These are phyloP conservation scores for Eulemur albifrons DNA, from an alignment of 2,797 vertebrate genomes.

Conservation along the genomic window DNA sequence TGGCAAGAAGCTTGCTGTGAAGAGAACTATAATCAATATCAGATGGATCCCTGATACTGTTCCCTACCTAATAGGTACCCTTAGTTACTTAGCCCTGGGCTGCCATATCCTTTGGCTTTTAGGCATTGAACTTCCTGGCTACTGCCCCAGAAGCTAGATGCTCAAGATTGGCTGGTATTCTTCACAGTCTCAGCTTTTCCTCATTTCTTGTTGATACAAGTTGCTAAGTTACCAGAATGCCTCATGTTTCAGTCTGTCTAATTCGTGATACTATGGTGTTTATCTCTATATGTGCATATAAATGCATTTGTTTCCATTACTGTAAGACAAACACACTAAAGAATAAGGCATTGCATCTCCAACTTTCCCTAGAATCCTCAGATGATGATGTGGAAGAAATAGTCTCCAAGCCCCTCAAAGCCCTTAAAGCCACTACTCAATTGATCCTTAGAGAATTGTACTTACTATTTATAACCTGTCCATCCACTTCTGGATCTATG, in stretches of 20 bases:
- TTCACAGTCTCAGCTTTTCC: not conserved
- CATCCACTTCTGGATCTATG: not conserved
- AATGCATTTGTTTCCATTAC: conserved; percentile 4
- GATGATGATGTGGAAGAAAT: not conserved
- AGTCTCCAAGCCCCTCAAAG: not conserved
- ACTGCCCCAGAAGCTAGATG: not conserved
- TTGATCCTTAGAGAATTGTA: not conserved
- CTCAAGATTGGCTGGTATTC: not conserved
- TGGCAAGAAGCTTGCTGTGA: not conserved
- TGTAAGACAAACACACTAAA: not conserved
- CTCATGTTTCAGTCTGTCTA: not conserved
- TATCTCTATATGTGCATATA: not conserved
- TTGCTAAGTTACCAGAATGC: not conserved
- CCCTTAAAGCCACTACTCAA: not conserved
- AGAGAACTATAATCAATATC: not conserved
- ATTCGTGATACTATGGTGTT: not conserved
- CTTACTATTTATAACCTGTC: not conserved
- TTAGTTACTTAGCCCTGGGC: not conserved
- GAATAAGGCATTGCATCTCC: not conserved
- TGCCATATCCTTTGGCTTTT: not conserved
- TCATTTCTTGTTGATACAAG: not conserved
- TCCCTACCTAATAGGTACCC: not conserved
- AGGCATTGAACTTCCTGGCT: not conserved
- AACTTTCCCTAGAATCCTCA: not conserved
- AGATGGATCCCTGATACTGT: not conserved